phyloP scores from a whole-genome alignment of 2,888 invertebrate genomes.

The Clitarchus hookeri region DNA sequence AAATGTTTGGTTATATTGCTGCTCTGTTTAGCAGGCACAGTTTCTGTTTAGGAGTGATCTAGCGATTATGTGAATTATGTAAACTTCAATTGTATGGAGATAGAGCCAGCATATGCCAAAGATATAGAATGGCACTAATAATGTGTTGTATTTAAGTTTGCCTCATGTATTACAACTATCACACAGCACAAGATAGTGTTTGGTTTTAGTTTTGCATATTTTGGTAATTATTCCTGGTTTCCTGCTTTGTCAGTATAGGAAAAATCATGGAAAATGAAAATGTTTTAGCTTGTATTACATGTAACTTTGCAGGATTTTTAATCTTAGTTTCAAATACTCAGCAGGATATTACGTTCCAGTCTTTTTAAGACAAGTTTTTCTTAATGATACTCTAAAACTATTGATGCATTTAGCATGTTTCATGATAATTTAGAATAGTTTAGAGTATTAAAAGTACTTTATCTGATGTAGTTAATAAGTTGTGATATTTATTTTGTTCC shows the following conservation, averaged over 20 bases:
- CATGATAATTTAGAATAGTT: too few species aligned
- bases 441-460: too few species aligned
- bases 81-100: background rate
- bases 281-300: background rate
- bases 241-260: background rate
- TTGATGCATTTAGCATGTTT: too few species aligned
- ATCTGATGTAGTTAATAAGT: too few species aligned
- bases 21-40: background rate
- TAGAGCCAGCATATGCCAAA: constrained; percentile 14
- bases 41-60: background rate
- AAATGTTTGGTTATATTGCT: constrained; percentile 3
- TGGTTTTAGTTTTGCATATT: background rate
- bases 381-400: too few species aligned
- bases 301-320: background rate
- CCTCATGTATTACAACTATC: background rate
- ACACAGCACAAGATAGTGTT: background rate
- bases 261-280: background rate
- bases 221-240: too few species aligned
- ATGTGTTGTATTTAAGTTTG: background rate
- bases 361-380: too few species aligned
- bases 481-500: too few species aligned
- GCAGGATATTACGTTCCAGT: too few species aligned
- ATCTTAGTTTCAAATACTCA: background rate
- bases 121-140: background rate
- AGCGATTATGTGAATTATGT: background rate